phyloP scores from a whole-genome alignment of 1,140 invertebrate species.

The Helicoverpa zea region DNA sequence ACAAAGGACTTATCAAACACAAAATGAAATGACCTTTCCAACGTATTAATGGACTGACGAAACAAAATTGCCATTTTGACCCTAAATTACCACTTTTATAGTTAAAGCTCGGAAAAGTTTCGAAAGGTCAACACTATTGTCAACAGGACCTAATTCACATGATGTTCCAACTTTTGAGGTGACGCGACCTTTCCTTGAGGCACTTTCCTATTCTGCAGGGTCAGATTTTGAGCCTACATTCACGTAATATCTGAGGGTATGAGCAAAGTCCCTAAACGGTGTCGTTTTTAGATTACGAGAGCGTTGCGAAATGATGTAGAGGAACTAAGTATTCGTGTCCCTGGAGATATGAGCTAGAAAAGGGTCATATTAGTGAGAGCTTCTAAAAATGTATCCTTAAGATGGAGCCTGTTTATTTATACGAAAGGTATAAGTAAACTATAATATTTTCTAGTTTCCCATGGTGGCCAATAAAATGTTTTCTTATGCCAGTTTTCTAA shows the following conservation, averaged over 20 bases:
- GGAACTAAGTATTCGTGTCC: neutral
- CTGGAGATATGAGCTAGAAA: neutral
- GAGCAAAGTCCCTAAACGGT: neutral
- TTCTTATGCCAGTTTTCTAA: no score
- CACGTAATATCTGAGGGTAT: slow-evolving; percentile 9
- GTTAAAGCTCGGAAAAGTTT: slow-evolving; percentile 24
- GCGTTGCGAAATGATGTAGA: neutral
- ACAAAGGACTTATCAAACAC: neutral
- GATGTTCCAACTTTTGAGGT: slow-evolving; percentile 10
- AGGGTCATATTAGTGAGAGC: neutral
- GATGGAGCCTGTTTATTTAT: no score
- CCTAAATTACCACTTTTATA: neutral
- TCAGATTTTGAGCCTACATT: neutral
- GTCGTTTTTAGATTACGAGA: slow-evolving; percentile 9
- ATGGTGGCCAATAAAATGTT: no score
- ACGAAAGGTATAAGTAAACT: no score
- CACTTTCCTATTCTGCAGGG: neutral
- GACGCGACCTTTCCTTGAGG: neutral
- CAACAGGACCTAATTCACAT: neutral
- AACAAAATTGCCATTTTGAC: slow-evolving; percentile 1
- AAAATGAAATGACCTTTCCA: neutral
- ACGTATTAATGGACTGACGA: neutral
- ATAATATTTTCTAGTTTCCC: no score
- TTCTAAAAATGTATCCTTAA: neutral
- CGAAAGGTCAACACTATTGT: slow-evolving; percentile 16